phyloP scores from a whole-genome alignment of 1,140 invertebrate genomes.

The Elysia chlorotica region DNA sequence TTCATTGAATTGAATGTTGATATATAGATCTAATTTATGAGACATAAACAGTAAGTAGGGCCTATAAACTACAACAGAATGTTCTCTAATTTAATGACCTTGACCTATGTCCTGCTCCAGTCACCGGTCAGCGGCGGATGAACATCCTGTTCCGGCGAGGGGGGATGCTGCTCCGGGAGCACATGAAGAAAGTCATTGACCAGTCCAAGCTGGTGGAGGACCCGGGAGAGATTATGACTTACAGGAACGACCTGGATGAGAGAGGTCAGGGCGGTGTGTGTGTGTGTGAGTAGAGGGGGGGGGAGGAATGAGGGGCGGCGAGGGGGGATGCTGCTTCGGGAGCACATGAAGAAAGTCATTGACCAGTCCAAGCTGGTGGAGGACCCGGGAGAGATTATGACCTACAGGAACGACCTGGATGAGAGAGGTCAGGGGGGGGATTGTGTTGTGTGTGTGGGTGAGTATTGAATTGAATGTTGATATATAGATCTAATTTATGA shows the following conservation, averaged over 20 bases:
- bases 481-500: too few species aligned
- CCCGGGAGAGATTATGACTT: slow-evolving; percentile 1
- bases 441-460: too few species aligned
- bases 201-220: slow-evolving; percentile 32
- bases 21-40: too few species aligned
- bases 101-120: slow-evolving; percentile 37
- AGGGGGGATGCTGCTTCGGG: slow-evolving; percentile 49
- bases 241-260: slow-evolving; percentile 49
- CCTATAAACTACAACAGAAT: too few species aligned
- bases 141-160: slow-evolving; percentile 47
- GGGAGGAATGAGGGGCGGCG: too few species aligned
- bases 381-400: too few species aligned
- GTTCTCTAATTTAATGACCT: too few species aligned
- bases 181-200: slow-evolving; percentile 37
- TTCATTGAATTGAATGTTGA: too few species aligned
- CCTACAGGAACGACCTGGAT: slow-evolving; percentile 42
- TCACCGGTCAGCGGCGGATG: slow-evolving; percentile 39
- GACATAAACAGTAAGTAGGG: too few species aligned
- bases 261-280: slow-evolving; percentile 45
- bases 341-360: slow-evolving; percentile 57
- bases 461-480: too few species aligned
- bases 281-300: too few species aligned
- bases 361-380: slow-evolving; percentile 41
- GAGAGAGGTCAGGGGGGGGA: too few species aligned
- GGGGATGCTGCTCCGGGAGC: slow-evolving; percentile 32